phyloP scores from a whole-genome alignment of 2,888 invertebrate genomes.

The Melitaea athalia region DNA sequence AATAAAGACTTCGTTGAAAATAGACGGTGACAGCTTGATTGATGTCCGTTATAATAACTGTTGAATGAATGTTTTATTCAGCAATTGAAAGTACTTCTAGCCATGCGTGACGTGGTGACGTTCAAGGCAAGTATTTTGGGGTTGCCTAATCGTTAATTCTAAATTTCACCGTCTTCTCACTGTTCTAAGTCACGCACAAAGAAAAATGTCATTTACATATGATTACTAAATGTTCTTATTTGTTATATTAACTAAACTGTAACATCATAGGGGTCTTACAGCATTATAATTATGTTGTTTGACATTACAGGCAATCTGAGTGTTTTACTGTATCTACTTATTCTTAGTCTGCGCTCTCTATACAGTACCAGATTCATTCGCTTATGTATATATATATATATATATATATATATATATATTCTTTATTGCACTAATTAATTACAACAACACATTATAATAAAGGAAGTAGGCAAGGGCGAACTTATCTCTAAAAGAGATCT shows the following conservation, averaged over 20 bases:
- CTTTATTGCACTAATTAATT: no score
- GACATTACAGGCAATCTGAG: no score
- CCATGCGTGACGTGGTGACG: conserved; percentile 67
- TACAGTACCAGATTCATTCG: no score
- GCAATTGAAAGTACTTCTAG: conserved; percentile 52
- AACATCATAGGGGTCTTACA: background rate
- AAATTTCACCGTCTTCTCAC: conserved; percentile 63
- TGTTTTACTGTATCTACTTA: no score
- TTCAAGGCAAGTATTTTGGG: conserved; percentile 70
- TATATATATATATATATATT: no score
- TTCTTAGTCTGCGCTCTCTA: no score
- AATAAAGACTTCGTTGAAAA: conserved; percentile 72
- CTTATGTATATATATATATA: no score
- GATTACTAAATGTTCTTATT: conserved; percentile 4
- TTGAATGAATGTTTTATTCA: conserved; percentile 73
- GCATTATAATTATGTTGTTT: background rate
- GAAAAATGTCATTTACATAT: conserved; percentile 41
- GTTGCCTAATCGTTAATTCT: conserved; percentile 64
- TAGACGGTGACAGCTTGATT: conserved; percentile 71
- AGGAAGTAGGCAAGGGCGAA: no score
- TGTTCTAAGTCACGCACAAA: conserved; percentile 62
- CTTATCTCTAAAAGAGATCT: no score
- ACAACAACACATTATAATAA: no score
- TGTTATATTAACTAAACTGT: background rate
- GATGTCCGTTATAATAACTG: conserved; percentile 71